Evolutionary conservation across 2,797 vertebrate genomes (phyloP).

Genomic region (Chiroxiphia lanceolata): DNA sequence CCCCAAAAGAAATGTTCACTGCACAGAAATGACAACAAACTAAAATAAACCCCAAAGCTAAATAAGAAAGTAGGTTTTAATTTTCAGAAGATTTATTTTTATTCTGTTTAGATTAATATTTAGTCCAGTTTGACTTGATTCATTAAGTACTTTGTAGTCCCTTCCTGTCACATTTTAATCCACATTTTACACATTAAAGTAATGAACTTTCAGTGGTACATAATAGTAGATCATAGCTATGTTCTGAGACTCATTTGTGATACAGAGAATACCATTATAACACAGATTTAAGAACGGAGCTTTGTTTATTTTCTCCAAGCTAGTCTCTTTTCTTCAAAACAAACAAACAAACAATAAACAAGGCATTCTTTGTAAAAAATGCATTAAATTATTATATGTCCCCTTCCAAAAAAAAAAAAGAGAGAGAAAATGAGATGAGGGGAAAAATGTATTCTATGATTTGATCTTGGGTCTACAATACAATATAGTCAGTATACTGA

Average conservation of each 20-base stretch:
- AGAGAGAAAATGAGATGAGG: not conserved
- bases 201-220: not conserved
- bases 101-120: not conserved
- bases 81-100: constrained; percentile 18
- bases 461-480: not conserved
- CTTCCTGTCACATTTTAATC: constrained; percentile 7
- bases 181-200: constrained; percentile 24
- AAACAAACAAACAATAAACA: not conserved
- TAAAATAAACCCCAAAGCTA: constrained; percentile 25
- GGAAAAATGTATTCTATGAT: not conserved
- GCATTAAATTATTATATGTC: not conserved
- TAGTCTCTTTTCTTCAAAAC: not conserved
- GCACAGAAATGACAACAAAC: not conserved
- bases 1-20: not conserved
- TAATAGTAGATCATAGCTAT: not conserved
- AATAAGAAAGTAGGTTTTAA: not conserved
- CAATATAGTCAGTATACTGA: not conserved
- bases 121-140: constrained; percentile 1
- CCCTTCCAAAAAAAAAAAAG: not conserved
- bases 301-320: not conserved
- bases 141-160: not conserved
- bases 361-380: not conserved
- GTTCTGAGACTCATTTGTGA: not conserved
- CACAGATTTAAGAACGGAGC: not conserved
- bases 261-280: not conserved